Conservation (phyloP, 2,113 vertebrate species). For the Alosa alosa region DNA sequence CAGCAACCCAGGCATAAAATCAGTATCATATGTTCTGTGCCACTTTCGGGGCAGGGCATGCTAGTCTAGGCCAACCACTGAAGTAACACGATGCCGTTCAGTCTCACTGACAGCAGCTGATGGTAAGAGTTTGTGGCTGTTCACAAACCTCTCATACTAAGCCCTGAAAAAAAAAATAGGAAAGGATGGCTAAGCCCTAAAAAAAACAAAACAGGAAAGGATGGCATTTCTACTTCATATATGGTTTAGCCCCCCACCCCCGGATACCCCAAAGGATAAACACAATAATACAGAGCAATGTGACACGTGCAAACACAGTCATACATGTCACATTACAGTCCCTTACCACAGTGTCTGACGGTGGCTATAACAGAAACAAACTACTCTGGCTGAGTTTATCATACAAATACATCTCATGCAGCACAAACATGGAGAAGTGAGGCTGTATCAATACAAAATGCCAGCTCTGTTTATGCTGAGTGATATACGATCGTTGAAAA, state of each 20-base stretch:
- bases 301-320: not conserved
- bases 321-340: not conserved
- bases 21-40: too few species aligned
- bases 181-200: not conserved
- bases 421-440: slow-evolving; percentile 51
- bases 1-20: not conserved
- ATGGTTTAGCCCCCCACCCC: not conserved
- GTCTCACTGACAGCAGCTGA: not conserved
- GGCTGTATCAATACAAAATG: slow-evolving; percentile 56
- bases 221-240: not conserved
- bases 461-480: slow-evolving; percentile 41
- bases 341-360: not conserved
- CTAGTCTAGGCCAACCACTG: not conserved
- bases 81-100: not conserved
- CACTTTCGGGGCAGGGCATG: too few species aligned
- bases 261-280: slow-evolving; percentile 25
- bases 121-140: not conserved
- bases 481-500: slow-evolving; percentile 57
- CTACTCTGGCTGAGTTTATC: slow-evolving; percentile 56
- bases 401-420: slow-evolving; percentile 61
- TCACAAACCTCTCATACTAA: not conserved
- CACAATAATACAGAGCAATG: slow-evolving; percentile 28
- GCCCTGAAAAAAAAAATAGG: not conserved
- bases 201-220: not conserved
- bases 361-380: not conserved